A percentile compares a stretch with the other conserved stretches of the same genome.
These are phyloP conservation scores for Conus betulinus DNA, from an alignment of 1,140 invertebrate genomes.

Conservation along the genomic window DNA sequence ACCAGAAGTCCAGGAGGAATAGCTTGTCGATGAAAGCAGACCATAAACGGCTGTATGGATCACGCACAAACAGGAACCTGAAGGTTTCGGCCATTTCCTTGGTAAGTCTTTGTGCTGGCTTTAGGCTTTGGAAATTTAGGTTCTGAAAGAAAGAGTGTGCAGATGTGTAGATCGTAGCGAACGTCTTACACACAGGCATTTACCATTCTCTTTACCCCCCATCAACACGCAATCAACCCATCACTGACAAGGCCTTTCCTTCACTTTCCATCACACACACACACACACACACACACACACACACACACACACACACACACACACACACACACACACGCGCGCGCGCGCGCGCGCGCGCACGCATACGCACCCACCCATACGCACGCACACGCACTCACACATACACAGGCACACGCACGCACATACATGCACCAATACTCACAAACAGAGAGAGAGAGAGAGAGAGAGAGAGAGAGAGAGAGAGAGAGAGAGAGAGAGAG, in stretches of 20 bases:
- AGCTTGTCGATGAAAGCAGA: conserved; percentile 57
- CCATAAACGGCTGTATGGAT: conserved; percentile 53
- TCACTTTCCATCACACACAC: not conserved
- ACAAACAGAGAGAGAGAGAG: too few species aligned
- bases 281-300: not conserved
- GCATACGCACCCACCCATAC: not conserved
- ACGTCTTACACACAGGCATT: too few species aligned
- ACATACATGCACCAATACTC: not conserved
- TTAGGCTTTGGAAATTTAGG: not conserved
- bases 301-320: not conserved
- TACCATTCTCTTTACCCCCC: too few species aligned
- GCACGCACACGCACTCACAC: not conserved
- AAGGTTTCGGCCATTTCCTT: not conserved
- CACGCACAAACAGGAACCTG: conserved; percentile 48
- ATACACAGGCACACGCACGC: not conserved
- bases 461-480: too few species aligned
- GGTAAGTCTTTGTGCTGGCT: too few species aligned
- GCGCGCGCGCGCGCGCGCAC: not conserved
- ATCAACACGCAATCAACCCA: too few species aligned
- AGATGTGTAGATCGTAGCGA: too few species aligned
- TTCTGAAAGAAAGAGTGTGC: not conserved
- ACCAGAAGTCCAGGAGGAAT: conserved; percentile 48
- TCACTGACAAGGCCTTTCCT: too few species aligned
- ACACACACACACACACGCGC: not conserved
- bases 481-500: too few species aligned